Base-by-base conservation (phyloP, 2,113 vertebrate genomes). In the Hoplias malabaricus region DNA sequence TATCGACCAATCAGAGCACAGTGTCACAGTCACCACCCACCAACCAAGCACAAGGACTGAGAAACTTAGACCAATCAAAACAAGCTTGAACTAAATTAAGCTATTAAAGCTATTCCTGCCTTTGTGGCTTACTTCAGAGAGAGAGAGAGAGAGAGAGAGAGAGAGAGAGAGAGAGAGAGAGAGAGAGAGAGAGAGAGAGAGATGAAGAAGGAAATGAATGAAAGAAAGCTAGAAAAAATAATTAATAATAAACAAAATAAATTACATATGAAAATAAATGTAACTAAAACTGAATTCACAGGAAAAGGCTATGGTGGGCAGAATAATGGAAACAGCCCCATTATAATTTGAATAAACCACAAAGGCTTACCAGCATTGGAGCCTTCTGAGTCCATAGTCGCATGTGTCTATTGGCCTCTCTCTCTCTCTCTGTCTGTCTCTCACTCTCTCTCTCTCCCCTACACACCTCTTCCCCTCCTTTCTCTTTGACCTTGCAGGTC, bases 401-500 rank as follows among this genome's bases (percentile, higher is more conserved):
- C 56, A 40, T 74, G 61, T 48, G 69, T 34, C 66, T 38, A 59
- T 59, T 48, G 57, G 57, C 40, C 69, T 33, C 50, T 38, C 33
- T 54, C 21, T 27, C 21, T 46, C 14, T 34, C 34, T 42, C 14
- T n/a, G n/a, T n/a, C n/a, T n/a, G n/a, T 34, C 23, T 56, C 3
- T 27, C 11, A 65, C 29, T 42, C 36, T 46, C 14, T 36, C 46
- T 19, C 46, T 16, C 4, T 16, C 4, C 62, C 36, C 66, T 14
- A 2, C 10, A 29, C 23, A 48, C 56, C 29, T 59, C 79, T 80
- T 70, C 31, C 19, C 59, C 65, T 53, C 75, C 83, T 27, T 6
- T 46, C 80, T 25, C 82, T 78, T 73, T 53, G 67, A 69, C 53
- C 53, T 33, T 61, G 54, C 54, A 31, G 53, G 31, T 57, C 50